Base-by-base conservation (phyloP, 2,797 vertebrate species). In the Melanotaenia maccullochi region DNA sequence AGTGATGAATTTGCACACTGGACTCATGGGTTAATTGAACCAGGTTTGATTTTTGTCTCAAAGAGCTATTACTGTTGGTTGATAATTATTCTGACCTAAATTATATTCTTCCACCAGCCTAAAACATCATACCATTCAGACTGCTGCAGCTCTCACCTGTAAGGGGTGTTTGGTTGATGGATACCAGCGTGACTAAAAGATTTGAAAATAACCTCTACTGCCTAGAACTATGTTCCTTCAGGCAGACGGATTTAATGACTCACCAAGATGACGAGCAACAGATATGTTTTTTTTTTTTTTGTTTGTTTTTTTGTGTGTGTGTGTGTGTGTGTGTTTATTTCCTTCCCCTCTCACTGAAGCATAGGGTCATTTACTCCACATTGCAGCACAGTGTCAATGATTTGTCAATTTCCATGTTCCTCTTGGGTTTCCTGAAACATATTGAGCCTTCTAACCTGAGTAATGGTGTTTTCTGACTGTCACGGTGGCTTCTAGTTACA, bases 331-430 rank as follows among this genome's bases (percentile, higher is more conserved):
- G 4, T 40, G 1, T 16, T 16, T 40, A 33, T 38, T 2, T 0
- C 35, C 5, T 22, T 28, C 22, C 52, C 25, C 14, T 22, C 72
- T 72, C 68, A 44, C 84, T 68, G 76, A 81, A 86, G 84, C 61
- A 61, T 22, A 9, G 84, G 87, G 85, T 87, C 86, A 89, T 92
- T 90, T 87, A 85, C 85, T 85, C 69, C 65, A 79, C 74, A 70
- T 61, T 68, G 71, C 74, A 68, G 76, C 20, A 9, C 61, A n/a
- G 60, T 49, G 58, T 65, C 71, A 61, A 81, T 74, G 82, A 82
- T 85, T 87, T 90, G 87, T 87, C 87, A 88, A 89, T 90, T 83
- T 82, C 74, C 79, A 87, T 80, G 74, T 87, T 85, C 84, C 84
- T 89, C 82, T 72, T 81, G 87, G 82, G 89, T 84, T 79, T 83